These are phyloP conservation scores for Apamea monoglypha DNA, from an alignment of 2,888 invertebrate species.

Conservation along the genomic window DNA sequence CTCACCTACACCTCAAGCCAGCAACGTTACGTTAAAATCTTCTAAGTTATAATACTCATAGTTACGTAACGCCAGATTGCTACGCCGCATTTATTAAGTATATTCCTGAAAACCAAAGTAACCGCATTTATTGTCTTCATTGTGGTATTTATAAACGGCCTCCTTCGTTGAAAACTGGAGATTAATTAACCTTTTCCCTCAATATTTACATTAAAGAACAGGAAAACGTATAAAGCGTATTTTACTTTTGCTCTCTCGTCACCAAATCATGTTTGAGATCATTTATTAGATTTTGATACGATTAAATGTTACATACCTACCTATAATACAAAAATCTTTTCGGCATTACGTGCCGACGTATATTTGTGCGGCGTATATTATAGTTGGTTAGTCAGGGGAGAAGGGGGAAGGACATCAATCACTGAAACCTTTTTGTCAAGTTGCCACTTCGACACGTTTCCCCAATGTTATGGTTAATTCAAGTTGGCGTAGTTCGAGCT, in stretches of 20 bases:
- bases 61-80: not conserved
- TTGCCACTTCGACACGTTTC: conserved; percentile 79
- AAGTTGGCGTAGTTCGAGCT: conserved; percentile 64
- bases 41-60: not conserved
- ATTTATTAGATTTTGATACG: conserved; percentile 38
- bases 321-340: conserved; percentile 36
- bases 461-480: conserved; percentile 76
- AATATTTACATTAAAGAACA: conserved; percentile 24
- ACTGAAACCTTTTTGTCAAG: conserved; percentile 79
- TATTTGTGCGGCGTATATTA: conserved; percentile 49
- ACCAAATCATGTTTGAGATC: conserved; percentile 28
- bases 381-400: conserved; percentile 51
- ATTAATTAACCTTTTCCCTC: conserved; percentile 44
- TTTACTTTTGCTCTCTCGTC: conserved; percentile 32
- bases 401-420: conserved; percentile 76
- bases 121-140: conserved; percentile 26
- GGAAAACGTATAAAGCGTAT: conserved; percentile 27
- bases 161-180: conserved; percentile 7
- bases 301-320: conserved; percentile 17
- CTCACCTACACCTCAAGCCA: too few species aligned
- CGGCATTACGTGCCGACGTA: conserved; percentile 16
- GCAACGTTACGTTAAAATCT: not conserved
- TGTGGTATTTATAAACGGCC: conserved; percentile 23
- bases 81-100: not conserved
- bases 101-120: conserved; percentile 33